These are phyloP conservation scores for Galerucella calmariensis DNA, from an alignment of 2,888 invertebrate genomes.

Conservation along the genomic window DNA sequence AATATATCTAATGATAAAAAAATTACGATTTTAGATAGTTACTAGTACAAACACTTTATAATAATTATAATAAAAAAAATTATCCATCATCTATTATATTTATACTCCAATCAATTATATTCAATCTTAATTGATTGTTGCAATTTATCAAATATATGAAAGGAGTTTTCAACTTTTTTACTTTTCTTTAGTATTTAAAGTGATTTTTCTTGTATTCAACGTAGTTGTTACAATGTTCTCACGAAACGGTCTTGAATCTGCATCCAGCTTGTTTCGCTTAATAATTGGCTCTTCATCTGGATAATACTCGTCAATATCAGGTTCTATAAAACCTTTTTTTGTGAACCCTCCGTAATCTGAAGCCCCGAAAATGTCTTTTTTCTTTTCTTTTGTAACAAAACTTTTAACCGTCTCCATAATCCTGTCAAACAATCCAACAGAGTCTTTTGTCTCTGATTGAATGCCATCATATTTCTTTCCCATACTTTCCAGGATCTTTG, in stretches of 20 bases:
- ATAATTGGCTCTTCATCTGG: constrained; percentile 48
- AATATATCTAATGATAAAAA: constrained; percentile 18
- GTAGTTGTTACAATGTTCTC: constrained; percentile 41
- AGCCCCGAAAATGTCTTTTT: constrained; percentile 44
- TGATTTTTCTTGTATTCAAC: constrained; percentile 39
- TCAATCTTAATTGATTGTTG: neutral
- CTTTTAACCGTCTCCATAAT: constrained; percentile 50
- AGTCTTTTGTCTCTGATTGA: constrained; percentile 49
- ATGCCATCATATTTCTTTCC: constrained; percentile 50
- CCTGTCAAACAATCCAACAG: constrained; percentile 47
- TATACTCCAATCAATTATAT: constrained; percentile 2
- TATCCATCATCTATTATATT: neutral
- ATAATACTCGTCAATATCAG: constrained; percentile 55
- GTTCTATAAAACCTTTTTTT: constrained; percentile 56
- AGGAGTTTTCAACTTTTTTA: constrained; percentile 14
- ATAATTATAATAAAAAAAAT: constrained; percentile 3
- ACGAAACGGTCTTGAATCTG: constrained; percentile 28
- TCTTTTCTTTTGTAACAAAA: constrained; percentile 48
- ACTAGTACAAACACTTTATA: constrained; percentile 14
- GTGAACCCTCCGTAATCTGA: constrained; percentile 50
- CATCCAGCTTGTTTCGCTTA: constrained; percentile 46
- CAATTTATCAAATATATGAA: neutral
- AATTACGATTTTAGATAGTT: constrained; percentile 16
- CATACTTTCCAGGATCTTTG: constrained; percentile 53
- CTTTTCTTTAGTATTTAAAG: constrained; percentile 43